Percentiles rank a stretch among this genome's conserved stretches.
Conservation (phyloP, 1,140 invertebrate genomes). For the Coenobita brevimanus region DNA sequence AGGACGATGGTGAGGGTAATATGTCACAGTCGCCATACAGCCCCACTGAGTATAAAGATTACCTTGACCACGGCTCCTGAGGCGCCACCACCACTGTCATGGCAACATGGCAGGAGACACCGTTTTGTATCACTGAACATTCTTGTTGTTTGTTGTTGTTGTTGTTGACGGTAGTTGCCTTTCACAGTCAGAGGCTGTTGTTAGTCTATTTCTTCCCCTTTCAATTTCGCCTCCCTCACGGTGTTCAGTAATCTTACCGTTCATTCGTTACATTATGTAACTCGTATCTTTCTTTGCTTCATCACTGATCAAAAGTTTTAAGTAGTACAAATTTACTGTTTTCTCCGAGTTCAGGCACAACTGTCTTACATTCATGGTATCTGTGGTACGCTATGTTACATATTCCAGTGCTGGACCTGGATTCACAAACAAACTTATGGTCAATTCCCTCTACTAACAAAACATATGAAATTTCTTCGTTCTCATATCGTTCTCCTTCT, state of each 20-base stretch:
- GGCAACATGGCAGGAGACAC: slow-evolving; percentile 10
- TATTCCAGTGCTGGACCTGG: too few species aligned
- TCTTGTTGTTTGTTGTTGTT: slow-evolving; percentile 57
- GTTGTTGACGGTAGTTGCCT: slow-evolving; percentile 44
- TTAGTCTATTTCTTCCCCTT: background rate
- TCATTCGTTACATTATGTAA: too few species aligned
- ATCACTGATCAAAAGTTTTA: too few species aligned
- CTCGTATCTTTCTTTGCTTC: too few species aligned
- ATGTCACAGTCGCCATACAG: slow-evolving; percentile 37
- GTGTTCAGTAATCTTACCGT: background rate
- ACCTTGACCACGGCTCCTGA: slow-evolving; percentile 58
- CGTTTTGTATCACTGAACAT: slow-evolving; percentile 40
- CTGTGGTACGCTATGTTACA: too few species aligned
- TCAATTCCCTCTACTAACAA: too few species aligned
- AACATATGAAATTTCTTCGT: too few species aligned
- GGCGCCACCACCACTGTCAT: slow-evolving; percentile 2
- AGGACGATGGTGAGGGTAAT: slow-evolving; percentile 32
- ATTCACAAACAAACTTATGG: too few species aligned
- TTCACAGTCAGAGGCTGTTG: slow-evolving; percentile 28
- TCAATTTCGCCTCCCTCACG: background rate
- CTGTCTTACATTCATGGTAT: too few species aligned
- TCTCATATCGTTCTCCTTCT: too few species aligned
- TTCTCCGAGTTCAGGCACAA: too few species aligned
- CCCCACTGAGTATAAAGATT: slow-evolving; percentile 58
- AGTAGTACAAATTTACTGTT: too few species aligned